Evolutionary conservation across 2,113 vertebrate species (phyloP).

Genomic region (Phrynocephalus versicolor): DNA sequence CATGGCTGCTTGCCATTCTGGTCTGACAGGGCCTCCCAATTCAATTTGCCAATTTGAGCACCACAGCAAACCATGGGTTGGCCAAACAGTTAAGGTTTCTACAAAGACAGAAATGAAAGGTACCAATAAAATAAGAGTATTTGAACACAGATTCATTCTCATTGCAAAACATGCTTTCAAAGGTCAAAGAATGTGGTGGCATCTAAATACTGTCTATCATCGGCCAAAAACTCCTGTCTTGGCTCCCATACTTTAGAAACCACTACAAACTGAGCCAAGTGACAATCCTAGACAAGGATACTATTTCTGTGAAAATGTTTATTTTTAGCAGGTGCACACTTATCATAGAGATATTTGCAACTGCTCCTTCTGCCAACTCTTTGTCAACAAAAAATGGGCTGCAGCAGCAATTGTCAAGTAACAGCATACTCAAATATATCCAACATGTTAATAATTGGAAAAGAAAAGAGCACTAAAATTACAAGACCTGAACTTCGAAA

Average conservation of each 20-base stretch:
- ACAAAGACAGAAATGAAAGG: background rate
- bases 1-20: background rate
- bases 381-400: conserved; percentile 57
- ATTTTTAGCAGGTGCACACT: conserved; percentile 67
- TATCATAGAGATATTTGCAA: conserved; percentile 49
- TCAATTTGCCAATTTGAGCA: background rate
- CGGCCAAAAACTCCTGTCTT: conserved; percentile 58
- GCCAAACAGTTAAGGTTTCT: background rate
- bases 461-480: conserved; percentile 37
- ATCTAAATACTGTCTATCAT: background rate
- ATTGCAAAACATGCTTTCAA: background rate
- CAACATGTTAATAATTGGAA: conserved; percentile 29
- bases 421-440: background rate
- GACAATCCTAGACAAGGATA: conserved; percentile 59
- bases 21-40: background rate
- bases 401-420: conserved; percentile 32
- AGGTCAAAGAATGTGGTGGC: background rate
- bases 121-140: background rate
- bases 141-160: background rate
- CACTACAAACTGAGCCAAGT: conserved; percentile 62
- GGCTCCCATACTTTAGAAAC: conserved; percentile 62
- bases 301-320: conserved; percentile 63
- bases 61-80: background rate
- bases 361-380: conserved; percentile 52
- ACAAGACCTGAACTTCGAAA: background rate